Percentiles rank a stretch among this genome's conserved stretches.
Evolutionary conservation across 2,888 invertebrate species (phyloP).

Genomic region (Tetragnatha montana): DNA sequence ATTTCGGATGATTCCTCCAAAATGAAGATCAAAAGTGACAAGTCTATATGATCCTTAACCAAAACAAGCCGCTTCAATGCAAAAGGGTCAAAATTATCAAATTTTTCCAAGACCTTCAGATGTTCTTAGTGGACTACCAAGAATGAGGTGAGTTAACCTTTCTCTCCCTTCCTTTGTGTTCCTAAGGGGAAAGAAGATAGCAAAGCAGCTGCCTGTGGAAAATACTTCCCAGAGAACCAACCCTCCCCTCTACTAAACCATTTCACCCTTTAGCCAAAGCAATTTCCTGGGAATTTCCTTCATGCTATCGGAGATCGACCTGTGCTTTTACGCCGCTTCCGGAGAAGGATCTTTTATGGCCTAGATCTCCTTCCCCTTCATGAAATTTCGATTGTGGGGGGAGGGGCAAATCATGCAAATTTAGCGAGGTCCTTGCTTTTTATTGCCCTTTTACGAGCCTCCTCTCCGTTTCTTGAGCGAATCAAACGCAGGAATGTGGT

Average conservation of each 20-base stretch:
- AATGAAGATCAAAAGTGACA: no score
- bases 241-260: not conserved
- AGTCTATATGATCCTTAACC: no score
- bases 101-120: no score
- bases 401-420: conserved; percentile 62
- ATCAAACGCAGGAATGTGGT: conserved; percentile 35
- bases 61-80: no score
- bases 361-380: conserved; percentile 36
- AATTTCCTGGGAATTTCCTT: conserved; percentile 53
- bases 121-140: no score
- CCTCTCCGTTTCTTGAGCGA: conserved; percentile 36
- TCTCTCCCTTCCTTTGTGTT: no score
- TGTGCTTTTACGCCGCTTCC: conserved; percentile 43
- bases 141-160: no score
- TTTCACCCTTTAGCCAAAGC: conserved; percentile 54
- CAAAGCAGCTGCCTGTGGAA: no score
- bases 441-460: conserved; percentile 57
- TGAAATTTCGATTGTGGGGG: conserved; percentile 60
- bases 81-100: no score
- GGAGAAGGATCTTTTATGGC: conserved; percentile 42
- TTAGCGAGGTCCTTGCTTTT: conserved; percentile 46
- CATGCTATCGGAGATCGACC: conserved; percentile 44
- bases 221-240: no score
- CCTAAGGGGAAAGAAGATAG: no score
- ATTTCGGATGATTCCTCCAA: no score